These are phyloP conservation scores for Acomys russatus DNA, from an alignment of 2,797 vertebrate species.

Conservation along the genomic window DNA sequence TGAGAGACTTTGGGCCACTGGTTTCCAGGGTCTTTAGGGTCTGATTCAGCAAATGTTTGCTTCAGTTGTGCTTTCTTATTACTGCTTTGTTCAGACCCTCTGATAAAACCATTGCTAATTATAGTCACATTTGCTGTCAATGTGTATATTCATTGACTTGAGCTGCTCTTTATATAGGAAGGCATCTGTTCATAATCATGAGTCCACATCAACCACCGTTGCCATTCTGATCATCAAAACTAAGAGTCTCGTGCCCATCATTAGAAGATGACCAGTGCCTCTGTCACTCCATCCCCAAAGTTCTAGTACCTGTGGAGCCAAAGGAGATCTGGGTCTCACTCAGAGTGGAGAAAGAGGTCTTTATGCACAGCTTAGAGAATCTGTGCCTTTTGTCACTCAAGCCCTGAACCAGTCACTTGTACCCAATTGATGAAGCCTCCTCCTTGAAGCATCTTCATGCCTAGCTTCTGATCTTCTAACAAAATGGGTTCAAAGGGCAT, in stretches of 20 bases:
- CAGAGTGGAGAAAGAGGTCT: background rate
- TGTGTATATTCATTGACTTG: slow-evolving; percentile 1
- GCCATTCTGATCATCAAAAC: background rate
- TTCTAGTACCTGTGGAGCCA: background rate
- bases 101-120: background rate
- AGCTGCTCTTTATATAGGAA: slow-evolving; percentile 15
- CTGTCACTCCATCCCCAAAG: background rate
- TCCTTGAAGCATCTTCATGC: background rate
- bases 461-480: background rate
- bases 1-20: slow-evolving; percentile 18
- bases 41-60: slow-evolving; percentile 20
- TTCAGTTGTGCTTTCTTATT: background rate
- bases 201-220: background rate
- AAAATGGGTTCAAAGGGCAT: background rate
- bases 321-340: background rate
- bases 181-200: background rate
- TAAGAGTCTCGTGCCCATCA: background rate
- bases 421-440: background rate
- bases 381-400: slow-evolving; percentile 6
- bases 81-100: background rate
- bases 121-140: slow-evolving; percentile 9
- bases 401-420: background rate
- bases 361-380: background rate
- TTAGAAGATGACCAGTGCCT: background rate
- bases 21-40: slow-evolving; percentile 39